Evolutionary conservation across 2,113 vertebrate genomes (phyloP).

Genomic region (Nestor notabilis): DNA sequence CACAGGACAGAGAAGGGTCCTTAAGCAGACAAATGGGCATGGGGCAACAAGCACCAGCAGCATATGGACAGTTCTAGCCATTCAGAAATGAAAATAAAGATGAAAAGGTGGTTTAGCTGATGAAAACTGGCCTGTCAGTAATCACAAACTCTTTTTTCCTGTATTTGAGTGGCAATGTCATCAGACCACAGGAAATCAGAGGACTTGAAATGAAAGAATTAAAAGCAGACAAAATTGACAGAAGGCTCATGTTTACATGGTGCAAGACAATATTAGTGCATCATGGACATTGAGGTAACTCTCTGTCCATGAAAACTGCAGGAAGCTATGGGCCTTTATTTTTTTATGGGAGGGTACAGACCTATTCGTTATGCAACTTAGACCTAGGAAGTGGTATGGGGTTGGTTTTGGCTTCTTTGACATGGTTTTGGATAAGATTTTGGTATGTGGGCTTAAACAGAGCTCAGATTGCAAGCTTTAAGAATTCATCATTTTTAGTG

Average conservation of each 20-base stretch:
- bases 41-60: background rate
- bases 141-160: background rate
- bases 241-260: background rate
- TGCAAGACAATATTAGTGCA: background rate
- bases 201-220: background rate
- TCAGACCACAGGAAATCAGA: background rate
- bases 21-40: background rate
- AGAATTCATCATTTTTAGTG: conserved; percentile 56
- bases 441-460: conserved; percentile 40
- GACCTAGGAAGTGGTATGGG: conserved; percentile 65
- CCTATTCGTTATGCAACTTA: conserved; percentile 51
- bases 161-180: background rate
- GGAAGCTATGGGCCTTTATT: background rate
- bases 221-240: background rate
- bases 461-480: conserved; percentile 62
- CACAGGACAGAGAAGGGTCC: background rate
- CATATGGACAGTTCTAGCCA: background rate
- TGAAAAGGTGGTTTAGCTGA: background rate
- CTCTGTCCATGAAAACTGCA: background rate
- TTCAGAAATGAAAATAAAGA: background rate
- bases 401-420: conserved; percentile 60
- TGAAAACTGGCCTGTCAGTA: background rate
- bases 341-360: conserved; percentile 29
- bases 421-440: conserved; percentile 64
- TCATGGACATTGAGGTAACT: background rate